phyloP scores from a whole-genome alignment of 2,113 vertebrate genomes.

The Ptyas mucosa region DNA sequence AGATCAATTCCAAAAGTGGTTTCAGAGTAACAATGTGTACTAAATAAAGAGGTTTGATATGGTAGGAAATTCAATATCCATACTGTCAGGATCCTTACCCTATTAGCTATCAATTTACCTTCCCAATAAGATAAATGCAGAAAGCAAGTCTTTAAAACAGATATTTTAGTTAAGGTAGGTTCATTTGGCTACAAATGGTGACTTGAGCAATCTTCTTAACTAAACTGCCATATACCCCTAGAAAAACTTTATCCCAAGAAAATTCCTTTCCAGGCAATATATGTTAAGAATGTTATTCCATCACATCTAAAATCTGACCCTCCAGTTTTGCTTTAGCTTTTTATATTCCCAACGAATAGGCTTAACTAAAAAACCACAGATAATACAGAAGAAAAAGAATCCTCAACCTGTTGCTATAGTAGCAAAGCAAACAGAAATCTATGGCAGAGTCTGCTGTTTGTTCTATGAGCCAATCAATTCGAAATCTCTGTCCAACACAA shows the following conservation, averaged over 20 bases:
- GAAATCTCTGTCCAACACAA: conserved; percentile 35
- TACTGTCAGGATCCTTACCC: background rate
- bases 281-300: background rate
- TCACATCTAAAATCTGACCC: background rate
- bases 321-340: conserved; percentile 37
- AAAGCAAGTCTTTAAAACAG: background rate
- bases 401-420: conserved; percentile 68
- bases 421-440: conserved; percentile 58
- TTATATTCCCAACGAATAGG: conserved; percentile 45
- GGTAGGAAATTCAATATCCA: background rate
- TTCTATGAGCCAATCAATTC: conserved; percentile 22
- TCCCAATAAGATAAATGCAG: background rate
- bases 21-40: background rate
- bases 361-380: conserved; percentile 47
- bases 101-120: background rate
- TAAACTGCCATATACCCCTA: background rate
- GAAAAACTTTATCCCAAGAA: background rate
- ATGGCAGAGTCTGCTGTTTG: conserved; percentile 10
- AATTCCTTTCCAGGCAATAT: conserved; percentile 19
- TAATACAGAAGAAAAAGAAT: conserved; percentile 50
- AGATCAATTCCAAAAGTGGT: background rate
- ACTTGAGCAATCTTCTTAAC: background rate
- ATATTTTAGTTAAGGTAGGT: background rate
- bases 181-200: background rate
- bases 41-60: background rate